Conservation (phyloP, 1,140 invertebrate species). For the Ceratitis capitata region DNA sequence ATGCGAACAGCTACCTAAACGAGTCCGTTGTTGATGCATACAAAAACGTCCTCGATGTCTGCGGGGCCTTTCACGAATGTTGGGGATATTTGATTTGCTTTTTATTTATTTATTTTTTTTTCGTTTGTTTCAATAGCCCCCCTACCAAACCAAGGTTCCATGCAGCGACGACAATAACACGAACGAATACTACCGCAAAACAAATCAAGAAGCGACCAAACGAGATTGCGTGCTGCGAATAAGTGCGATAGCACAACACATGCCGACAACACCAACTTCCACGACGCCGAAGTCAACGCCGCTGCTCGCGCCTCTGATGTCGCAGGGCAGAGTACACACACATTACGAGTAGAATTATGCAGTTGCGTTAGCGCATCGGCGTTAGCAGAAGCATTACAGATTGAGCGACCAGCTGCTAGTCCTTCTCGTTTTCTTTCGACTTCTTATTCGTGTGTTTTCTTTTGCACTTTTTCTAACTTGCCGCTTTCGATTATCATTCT, state of each 20-base stretch:
- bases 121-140: not conserved
- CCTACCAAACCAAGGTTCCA: not conserved
- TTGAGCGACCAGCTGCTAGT: slow-evolving; percentile 2
- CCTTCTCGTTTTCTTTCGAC: not conserved
- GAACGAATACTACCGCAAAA: not conserved
- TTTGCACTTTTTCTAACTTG: not conserved
- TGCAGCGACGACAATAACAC: slow-evolving; percentile 4
- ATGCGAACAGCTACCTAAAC: not conserved
- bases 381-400: not conserved
- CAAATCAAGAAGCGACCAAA: slow-evolving; percentile 22
- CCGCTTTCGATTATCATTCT: not conserved
- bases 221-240: slow-evolving; percentile 17
- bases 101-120: not conserved
- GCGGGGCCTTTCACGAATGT: slow-evolving; percentile 21
- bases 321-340: not conserved
- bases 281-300: not conserved
- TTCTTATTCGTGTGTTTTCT: not conserved
- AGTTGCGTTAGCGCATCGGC: not conserved
- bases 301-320: not conserved
- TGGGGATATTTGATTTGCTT: slow-evolving; percentile 35
- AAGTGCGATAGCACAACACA: not conserved
- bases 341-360: not conserved
- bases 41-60: slow-evolving; percentile 32
- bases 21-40: slow-evolving; percentile 30
- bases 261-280: not conserved